A percentile compares a stretch with the other conserved stretches of the same genome.
phyloP scores from a whole-genome alignment of 2,888 invertebrate species.

The Amblyjoppa fuscipennis region DNA sequence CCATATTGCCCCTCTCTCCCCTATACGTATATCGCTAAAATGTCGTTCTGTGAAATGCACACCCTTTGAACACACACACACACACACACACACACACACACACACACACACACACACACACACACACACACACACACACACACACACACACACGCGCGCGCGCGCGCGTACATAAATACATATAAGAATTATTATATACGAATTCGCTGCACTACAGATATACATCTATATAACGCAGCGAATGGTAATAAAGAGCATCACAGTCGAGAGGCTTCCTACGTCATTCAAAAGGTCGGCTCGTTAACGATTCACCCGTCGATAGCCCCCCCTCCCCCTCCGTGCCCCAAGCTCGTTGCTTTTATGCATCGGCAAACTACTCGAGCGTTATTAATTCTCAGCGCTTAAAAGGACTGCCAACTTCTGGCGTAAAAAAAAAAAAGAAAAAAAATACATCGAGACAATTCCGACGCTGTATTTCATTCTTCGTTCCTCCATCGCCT shows the following conservation, averaged over 20 bases:
- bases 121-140: background rate
- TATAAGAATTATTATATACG: background rate
- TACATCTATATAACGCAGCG: slow-evolving; percentile 21
- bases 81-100: background rate
- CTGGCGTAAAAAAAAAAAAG: too few relatives aligned
- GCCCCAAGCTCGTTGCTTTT: slow-evolving; percentile 10
- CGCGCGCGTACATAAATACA: too few relatives aligned
- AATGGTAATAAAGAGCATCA: slow-evolving; percentile 36
- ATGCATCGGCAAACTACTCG: slow-evolving; percentile 11
- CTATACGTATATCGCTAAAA: too few relatives aligned
- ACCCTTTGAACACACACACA: too few relatives aligned
- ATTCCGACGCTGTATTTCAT: background rate
- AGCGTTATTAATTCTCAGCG: slow-evolving; percentile 3
- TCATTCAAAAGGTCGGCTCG: slow-evolving; percentile 41
- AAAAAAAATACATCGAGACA: too few relatives aligned
- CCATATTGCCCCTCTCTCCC: too few relatives aligned
- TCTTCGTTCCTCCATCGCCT: background rate
- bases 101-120: background rate
- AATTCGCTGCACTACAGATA: too few relatives aligned
- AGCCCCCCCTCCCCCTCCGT: slow-evolving; percentile 31
- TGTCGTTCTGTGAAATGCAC: too few relatives aligned
- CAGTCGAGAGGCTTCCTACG: background rate
- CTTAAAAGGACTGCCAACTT: slow-evolving; percentile 1
- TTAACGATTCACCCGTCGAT: slow-evolving; percentile 48
- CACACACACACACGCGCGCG: background rate